These are phyloP conservation scores for Tetanocera ferruginea DNA, from an alignment of 2,888 invertebrate genomes.

Conservation along the genomic window DNA sequence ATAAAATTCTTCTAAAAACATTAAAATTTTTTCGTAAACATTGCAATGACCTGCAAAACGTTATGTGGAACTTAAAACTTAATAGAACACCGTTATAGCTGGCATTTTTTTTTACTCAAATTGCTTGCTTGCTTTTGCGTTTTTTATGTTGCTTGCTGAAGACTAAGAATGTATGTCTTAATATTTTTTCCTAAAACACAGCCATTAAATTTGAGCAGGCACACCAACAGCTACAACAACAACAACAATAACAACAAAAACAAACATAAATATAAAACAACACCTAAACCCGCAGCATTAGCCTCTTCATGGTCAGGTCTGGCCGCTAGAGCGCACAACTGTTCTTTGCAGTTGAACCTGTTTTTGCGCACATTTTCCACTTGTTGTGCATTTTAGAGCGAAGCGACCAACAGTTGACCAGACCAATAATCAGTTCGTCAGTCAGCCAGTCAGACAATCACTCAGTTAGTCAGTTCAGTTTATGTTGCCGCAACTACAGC, in stretches of 20 bases:
- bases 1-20: neutral
- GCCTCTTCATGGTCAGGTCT: neutral
- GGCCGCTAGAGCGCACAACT: slow-evolving; percentile 9
- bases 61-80: neutral
- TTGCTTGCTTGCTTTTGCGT: neutral
- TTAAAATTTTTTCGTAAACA: neutral
- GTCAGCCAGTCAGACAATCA: too few species aligned
- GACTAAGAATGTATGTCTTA: neutral
- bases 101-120: neutral
- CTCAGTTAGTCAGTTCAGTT: too few species aligned
- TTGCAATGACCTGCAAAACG: neutral
- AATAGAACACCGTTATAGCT: neutral
- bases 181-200: neutral
- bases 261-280: neutral
- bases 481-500: too few species aligned
- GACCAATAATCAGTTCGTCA: too few species aligned
- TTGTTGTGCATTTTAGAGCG: slow-evolving; percentile 7
- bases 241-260: neutral
- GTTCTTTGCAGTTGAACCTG: slow-evolving; percentile 21
- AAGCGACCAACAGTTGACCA: too few species aligned
- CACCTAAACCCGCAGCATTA: neutral
- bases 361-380: slow-evolving; percentile 27
- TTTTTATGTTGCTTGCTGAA: neutral
- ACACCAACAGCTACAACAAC: neutral
- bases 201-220: slow-evolving; percentile 3